Percentiles rank a stretch among this genome's conserved stretches.
phyloP scores from a whole-genome alignment of 2,797 vertebrate genomes.

The Yasuhikotakia modesta region DNA sequence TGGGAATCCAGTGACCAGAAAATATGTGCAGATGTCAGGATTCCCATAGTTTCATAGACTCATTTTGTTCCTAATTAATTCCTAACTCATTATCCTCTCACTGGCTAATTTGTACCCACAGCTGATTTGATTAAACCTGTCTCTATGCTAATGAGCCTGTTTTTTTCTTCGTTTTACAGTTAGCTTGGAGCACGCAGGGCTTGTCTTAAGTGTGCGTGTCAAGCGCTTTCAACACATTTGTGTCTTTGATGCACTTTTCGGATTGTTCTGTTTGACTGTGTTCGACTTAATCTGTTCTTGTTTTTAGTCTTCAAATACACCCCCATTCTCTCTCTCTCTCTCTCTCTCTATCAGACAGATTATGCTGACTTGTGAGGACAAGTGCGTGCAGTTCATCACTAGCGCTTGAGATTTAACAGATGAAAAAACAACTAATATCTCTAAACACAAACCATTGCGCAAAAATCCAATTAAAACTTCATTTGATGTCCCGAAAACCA shows the following conservation, averaged over 20 bases:
- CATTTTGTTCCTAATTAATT: conserved; percentile 88
- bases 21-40: conserved; percentile 78
- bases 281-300: conserved; percentile 19
- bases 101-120: conserved; percentile 83
- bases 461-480: conserved; percentile 78
- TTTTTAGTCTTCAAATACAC: conserved; percentile 19
- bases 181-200: conserved; percentile 69
- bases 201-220: conserved; percentile 61
- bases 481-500: conserved; percentile 66
- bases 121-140: conserved; percentile 89
- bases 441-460: conserved; percentile 62
- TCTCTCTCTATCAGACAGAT: conserved; percentile 52
- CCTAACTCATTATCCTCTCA: conserved; percentile 85
- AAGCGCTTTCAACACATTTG: conserved; percentile 31
- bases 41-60: conserved; percentile 70
- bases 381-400: conserved; percentile 60
- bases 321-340: conserved; percentile 35
- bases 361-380: conserved; percentile 60
- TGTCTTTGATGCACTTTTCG: conserved; percentile 21
- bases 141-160: conserved; percentile 88
- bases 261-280: conserved; percentile 35
- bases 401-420: conserved; percentile 62
- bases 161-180: conserved; percentile 80
- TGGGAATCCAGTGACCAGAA: conserved; percentile 76
- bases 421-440: conserved; percentile 64